Evolutionary conservation across 2,797 vertebrate species (phyloP), one percentile per base, ranked within the genome.

Genomic region (Amblyraja radiata): DNA sequence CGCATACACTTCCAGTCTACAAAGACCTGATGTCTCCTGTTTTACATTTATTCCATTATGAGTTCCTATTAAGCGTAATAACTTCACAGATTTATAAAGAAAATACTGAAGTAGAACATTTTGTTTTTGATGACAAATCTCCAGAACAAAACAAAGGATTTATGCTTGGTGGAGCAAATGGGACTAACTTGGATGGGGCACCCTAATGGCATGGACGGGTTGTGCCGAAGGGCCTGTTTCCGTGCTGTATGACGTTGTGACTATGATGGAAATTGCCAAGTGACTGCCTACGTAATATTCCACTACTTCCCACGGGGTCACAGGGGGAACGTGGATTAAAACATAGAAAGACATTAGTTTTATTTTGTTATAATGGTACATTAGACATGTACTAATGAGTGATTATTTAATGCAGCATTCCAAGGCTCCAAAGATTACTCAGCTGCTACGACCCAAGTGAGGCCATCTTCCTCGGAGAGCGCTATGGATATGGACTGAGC

Each of bases 401-500:
- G 65, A 88, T 28, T 32, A 63, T 73, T 1, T 90, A 2, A 94
- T 94, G 1, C 65, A 99, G 99, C 95, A 96, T 99, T 93, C 97
- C 97, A 94, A 96, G 99, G 95, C 97, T 99, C 46, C 97, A 95
- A 94, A 96, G 95, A 93, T 93, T 99, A 95, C 97, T 99, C 94
- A 98, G 98, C 96, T 99, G 99, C 94, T 99, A 99, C 77, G 94
- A 98, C 93, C 95, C 97, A 71, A 95, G 94, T 1, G 98, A 98
- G 81, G 95, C 98, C 0, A 95, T 99, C 93, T 97, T 98, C 94
- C 97, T 99, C 28, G 99, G 99, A 93, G 99, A 99, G 94, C 96
- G 98, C 71, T 99, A 99, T 0, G 99, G 99, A 94, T 99, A 99
- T 0, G 98, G 99, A 93, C 96, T 99, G 94, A 97, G 97, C 94